Conservation (phyloP, 1,140 invertebrate genomes). For the Aphis gossypii region DNA sequence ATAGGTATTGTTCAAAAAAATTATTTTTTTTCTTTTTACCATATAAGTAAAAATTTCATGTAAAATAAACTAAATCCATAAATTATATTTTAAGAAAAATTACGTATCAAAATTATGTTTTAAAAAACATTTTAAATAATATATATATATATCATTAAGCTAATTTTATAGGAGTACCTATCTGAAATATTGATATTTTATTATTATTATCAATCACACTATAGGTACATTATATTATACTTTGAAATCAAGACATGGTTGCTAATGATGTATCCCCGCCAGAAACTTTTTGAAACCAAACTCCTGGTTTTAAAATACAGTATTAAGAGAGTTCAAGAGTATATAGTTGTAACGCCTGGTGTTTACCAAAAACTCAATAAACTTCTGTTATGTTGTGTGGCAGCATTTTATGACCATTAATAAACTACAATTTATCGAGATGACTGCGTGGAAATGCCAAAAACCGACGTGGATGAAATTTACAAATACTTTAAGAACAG, state of each 20-base stretch:
- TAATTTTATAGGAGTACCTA: background rate
- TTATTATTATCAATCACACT: background rate
- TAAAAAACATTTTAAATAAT: background rate
- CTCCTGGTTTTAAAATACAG: background rate
- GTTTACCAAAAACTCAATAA: background rate
- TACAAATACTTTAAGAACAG: background rate
- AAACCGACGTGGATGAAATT: background rate
- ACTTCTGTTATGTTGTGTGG: background rate
- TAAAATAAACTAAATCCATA: background rate
- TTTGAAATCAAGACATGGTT: background rate
- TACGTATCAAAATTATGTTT: background rate
- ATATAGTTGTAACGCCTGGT: background rate
- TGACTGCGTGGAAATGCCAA: background rate
- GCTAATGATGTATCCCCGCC: background rate
- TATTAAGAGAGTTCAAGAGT: background rate
- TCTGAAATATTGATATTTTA: background rate
- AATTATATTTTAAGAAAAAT: background rate
- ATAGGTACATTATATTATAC: background rate
- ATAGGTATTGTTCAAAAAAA: background rate
- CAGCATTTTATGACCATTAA: background rate
- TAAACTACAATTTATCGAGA: background rate
- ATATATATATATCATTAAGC: background rate
- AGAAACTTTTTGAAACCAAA: background rate
- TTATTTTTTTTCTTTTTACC: no score
- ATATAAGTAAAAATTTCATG: background rate